Base-by-base conservation (phyloP, 2,797 vertebrate genomes). In the Onychomys leucogaster region DNA sequence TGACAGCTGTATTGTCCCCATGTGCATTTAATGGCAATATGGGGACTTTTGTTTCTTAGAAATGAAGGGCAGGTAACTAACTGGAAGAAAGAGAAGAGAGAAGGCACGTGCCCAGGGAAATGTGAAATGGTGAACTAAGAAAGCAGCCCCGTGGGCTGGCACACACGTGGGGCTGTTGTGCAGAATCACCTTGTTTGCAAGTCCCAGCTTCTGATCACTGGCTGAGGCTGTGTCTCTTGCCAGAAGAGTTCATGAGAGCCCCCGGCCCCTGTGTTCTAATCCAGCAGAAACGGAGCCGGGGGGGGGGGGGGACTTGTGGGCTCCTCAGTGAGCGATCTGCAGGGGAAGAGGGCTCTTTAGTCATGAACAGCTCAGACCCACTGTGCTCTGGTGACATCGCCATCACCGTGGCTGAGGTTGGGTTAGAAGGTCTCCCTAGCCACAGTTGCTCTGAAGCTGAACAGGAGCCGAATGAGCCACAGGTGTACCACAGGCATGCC, bases 121-220 rank as follows among this genome's bases (percentile, higher is more conserved):
- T 61, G 37, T 86, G 63, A 43, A 32, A 86, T 3, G 25, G 52
- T 65, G 41, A 27, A 16, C 10, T 61, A 65, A 77, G 90, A 41
- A 55, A 90, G 57, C 3, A 4, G 34, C 11, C 12, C 7, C n/a
- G 69, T 29, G 7, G 4, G 55, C 5, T 32, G 29, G 8, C 7
- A 1, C 10, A 7, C 6, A 2, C 0, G 2, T 1, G 11, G 34
- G 14, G 37, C 19, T 32, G 0, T 6, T 4, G 0, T 12, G 55
- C 5, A 6, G 32, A 46, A 13, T 34, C 19, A 13, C 21, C 17
- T 21, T 5, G 10, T 12, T 78, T 32, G 8, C 3, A 6, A 8
- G 8, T 2, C 63, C 55, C 21, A 0, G 32, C 89, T 71, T 2
- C 0, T 11, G 0, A 29, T 21, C 23, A 29, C 52, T 6, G 21